Percentiles rank a stretch among this genome's conserved stretches.
Conservation (phyloP, 2,888 invertebrate genomes). For the Tetragnatha montana region DNA sequence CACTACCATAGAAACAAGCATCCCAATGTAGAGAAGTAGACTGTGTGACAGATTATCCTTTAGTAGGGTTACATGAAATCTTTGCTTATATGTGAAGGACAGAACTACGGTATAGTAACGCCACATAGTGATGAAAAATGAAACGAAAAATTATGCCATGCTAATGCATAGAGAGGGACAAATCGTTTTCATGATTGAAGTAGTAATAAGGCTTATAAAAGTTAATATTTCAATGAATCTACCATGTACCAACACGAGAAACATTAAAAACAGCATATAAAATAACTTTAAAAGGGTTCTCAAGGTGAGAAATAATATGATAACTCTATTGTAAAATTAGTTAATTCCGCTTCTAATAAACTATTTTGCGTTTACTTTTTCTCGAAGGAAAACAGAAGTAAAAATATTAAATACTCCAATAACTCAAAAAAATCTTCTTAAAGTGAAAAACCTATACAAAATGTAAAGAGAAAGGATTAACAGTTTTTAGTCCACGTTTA, state of each 20-base stretch:
- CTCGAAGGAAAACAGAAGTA: no score
- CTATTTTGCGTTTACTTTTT: not conserved
- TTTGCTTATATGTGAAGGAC: no score
- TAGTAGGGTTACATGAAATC: no score
- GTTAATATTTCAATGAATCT: not conserved
- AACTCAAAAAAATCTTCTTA: no score
- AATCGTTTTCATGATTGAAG: not conserved
- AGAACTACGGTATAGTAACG: constrained; percentile 33
- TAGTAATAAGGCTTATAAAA: not conserved
- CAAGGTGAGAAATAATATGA: not conserved
- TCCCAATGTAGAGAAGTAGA: no score
- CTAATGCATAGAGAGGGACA: not conserved
- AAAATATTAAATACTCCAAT: no score
- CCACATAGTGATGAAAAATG: constrained; percentile 46
- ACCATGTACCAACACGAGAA: not conserved
- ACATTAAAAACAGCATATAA: not conserved
- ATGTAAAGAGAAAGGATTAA: not conserved
- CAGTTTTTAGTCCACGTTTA: not conserved
- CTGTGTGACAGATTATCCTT: no score
- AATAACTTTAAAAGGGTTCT: not conserved
- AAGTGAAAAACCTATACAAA: no score
- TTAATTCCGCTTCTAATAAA: not conserved
- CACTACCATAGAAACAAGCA: no score
- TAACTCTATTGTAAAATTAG: not conserved
- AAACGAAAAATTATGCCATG: constrained; percentile 2